Evolutionary conservation across 2,888 invertebrate species (phyloP), one percentile per base, ranked within the genome.

Genomic region (Frankliniella fusca): DNA sequence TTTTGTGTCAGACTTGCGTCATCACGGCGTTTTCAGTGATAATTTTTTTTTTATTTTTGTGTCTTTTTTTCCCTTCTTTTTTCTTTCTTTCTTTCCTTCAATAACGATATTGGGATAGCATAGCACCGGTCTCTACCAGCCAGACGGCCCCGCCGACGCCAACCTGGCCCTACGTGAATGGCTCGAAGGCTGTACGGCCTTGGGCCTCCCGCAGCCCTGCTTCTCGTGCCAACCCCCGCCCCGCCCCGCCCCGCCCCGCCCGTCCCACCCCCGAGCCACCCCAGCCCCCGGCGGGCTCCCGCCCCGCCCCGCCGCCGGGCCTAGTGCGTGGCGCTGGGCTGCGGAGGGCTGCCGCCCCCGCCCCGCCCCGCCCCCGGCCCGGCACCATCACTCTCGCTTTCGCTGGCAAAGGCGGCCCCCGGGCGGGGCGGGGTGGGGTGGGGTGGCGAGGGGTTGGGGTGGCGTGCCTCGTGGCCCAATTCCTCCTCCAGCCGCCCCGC

Each of bases 361-460:
- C 38, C 38, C 38, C 38, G 38, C 38, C 38, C 38, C 38, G 3
- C 3, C 38, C 38, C 38, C 38, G n/a, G 12, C 61, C 61, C 61
- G 61, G 61, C 61, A 5, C 70, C 27, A 76, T 76, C 70, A 76
- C 70, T 76, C 70, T 76, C 70, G 23, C 70, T 76, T 76, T 76
- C 70, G 70, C 27, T 10, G 70, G 27, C 23, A 38, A 38, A 38
- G 38, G 70, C 23, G 70, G 54, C 70, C 27, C n/a, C 61, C n/a
- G 61, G n/a, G 70, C 70, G 70, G 70, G 70, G 70, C 70, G 70
- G 8, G 70, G 70, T 9, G 70, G 27, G 27, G 70, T 11, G 70
- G 70, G 23, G 70, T 7, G 23, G 23, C 9, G 70, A 23, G 70
- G 70, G 70, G 70, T 23, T 8, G 27, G 3, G 54, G 54, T 54